These are phyloP conservation scores for Pandion haliaetus DNA, from an alignment of 2,113 vertebrate genomes.

Conservation along the genomic window DNA sequence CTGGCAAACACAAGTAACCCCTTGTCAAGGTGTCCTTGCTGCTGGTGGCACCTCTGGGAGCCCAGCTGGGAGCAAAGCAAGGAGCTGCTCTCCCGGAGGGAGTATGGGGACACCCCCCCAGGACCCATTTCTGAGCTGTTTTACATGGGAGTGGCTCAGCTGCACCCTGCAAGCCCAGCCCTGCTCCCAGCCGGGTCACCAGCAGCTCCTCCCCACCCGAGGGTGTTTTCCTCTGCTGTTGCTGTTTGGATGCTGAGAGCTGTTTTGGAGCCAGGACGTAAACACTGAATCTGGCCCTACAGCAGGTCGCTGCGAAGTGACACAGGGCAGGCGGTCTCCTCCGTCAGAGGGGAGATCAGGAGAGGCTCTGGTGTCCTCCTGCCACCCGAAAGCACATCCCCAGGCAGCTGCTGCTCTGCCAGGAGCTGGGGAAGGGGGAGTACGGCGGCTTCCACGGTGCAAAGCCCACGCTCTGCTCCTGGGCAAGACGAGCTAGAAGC, in stretches of 20 bases:
- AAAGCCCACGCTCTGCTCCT: not conserved
- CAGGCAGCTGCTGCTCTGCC: not conserved
- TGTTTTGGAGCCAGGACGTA: not conserved
- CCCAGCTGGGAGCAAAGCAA: not conserved
- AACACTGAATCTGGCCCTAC: not conserved
- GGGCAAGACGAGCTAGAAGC: rapidly evolving
- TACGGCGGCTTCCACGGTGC: rapidly evolving
- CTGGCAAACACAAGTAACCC: not conserved
- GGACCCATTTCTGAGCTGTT: not conserved
- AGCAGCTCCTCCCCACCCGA: not conserved
- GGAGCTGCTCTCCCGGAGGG: not conserved
- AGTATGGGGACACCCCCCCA: rapidly evolving
- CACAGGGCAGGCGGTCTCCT: not conserved
- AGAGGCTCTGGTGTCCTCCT: not conserved
- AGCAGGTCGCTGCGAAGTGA: not conserved
- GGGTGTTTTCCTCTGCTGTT: not conserved
- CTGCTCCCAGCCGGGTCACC: not conserved
- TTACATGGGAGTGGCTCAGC: too few relatives aligned
- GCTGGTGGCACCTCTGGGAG: not conserved
- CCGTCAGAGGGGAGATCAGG: not conserved
- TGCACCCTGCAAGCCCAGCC: not conserved
- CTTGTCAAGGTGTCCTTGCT: not conserved
- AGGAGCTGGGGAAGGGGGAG: not conserved
- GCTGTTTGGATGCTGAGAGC: not conserved
- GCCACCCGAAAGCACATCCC: not conserved